Evolutionary conservation across 2,113 vertebrate species (phyloP), one percentile per base, ranked within the genome.

Genomic region (Eudyptes chrysolophus): DNA sequence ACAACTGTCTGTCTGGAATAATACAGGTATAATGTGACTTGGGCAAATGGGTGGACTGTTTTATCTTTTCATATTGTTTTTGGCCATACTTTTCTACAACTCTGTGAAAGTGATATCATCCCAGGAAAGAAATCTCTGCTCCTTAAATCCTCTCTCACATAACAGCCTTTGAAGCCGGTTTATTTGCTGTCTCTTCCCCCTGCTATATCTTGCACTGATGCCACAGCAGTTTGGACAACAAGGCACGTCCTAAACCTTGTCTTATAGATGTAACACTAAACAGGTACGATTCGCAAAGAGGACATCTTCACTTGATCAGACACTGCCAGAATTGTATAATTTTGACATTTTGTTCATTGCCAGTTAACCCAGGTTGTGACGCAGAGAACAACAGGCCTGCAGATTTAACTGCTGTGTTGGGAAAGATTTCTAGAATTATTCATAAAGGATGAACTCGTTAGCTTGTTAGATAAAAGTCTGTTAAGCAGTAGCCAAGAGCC

Each of bases 371-470:
- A 21, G 55, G 29, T 69, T 89, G 61, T 80, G 34, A 87, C 87
- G 17, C 52, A 66, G 51, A 83, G 81, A 92, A 77, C 61, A 76
- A 90, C n/a, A 96, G 71, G 32, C 79, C 83, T 88, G 68, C 68
- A 95, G 66, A 91, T 82, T 84, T 87, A 84, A 91, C 51, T 90
- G 44, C 76, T 92, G 80, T 76, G 49, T 87, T 76, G 77, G 52
- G 77, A 82, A 92, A 69, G 58, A 74, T 69, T 84, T 87, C 82
- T 87, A 55, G 93, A 94, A 94, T 83, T 96, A 95, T 96, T 92
- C 81, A 94, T 96, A 79, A 93, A 93, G 66, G 20, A 74, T 77
- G 66, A 93, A 95, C 74, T 95, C 91, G 70, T 82, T 96, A 94
- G 81, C 25, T 29, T 76, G 74, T 79, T 87, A 93, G 87, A 96